These are phyloP conservation scores for Conchocele bisecta DNA, from an alignment of 2,888 invertebrate genomes.

Conservation along the genomic window DNA sequence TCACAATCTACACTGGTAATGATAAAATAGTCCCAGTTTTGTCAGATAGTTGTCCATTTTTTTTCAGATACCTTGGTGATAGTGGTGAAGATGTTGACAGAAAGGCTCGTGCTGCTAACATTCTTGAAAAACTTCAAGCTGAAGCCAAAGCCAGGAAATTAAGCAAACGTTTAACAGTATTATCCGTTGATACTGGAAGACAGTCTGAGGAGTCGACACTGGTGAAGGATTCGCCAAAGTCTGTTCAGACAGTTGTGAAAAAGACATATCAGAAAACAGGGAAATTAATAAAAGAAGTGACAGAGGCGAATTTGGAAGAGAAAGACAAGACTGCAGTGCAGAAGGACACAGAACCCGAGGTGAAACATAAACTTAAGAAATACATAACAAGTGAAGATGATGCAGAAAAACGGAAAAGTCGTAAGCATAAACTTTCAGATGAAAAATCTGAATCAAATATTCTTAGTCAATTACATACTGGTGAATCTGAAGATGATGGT, in stretches of 20 bases:
- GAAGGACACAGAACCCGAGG: too few relatives aligned
- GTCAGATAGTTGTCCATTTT: not conserved
- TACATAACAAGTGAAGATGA: too few relatives aligned
- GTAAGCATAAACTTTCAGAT: too few relatives aligned
- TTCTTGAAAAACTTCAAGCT: constrained; percentile 56
- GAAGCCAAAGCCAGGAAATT: constrained; percentile 58
- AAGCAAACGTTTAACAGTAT: not conserved
- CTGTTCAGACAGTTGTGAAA: not conserved
- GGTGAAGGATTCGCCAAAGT: too few relatives aligned
- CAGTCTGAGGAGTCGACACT: too few relatives aligned
- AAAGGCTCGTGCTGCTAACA: constrained; percentile 36
- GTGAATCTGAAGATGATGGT: constrained; percentile 5
- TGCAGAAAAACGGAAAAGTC: too few relatives aligned
- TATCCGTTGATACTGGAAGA: not conserved
- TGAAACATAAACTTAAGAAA: too few relatives aligned
- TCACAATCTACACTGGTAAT: too few relatives aligned
- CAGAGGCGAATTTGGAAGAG: not conserved
- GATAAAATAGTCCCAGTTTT: too few relatives aligned
- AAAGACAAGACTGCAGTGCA: not conserved
- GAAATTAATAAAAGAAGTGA: not conserved
- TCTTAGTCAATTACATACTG: too few relatives aligned
- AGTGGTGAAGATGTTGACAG: constrained; percentile 39
- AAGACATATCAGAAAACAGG: not conserved
- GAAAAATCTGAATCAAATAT: too few relatives aligned
- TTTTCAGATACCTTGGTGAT: constrained; percentile 60